Evolutionary conservation across 2,113 vertebrate species (phyloP).

Genomic region (Thomomys bottae): DNA sequence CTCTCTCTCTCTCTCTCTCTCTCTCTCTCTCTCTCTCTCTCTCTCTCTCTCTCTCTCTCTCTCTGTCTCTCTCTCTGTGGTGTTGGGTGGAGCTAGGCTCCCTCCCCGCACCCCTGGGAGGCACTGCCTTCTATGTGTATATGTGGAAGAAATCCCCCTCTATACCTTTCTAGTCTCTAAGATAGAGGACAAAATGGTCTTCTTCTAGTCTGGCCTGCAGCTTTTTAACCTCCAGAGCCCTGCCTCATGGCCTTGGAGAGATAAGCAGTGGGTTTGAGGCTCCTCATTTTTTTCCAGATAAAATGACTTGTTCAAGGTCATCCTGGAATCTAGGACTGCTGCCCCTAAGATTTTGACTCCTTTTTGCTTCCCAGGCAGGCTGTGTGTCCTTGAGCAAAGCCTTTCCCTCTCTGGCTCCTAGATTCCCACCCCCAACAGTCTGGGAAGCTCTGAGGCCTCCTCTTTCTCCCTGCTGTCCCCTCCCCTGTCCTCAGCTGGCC

Average conservation of each 20-base stretch:
- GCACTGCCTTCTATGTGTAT: not conserved
- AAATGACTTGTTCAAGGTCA: constrained; percentile 41
- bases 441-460: constrained; percentile 55
- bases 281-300: constrained; percentile 32
- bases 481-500: constrained; percentile 80
- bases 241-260: not conserved
- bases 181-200: not conserved
- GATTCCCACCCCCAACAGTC: constrained; percentile 52
- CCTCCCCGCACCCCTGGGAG: not conserved
- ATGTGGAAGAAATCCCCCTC: not conserved
- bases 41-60: no score
- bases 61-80: no score
- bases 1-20: no score
- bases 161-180: not conserved
- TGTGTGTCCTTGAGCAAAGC: constrained; percentile 67
- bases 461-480: constrained; percentile 43
- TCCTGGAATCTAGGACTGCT: constrained; percentile 21
- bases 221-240: constrained; percentile 9
- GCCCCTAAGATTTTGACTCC: not conserved
- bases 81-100: not conserved
- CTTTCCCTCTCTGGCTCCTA: constrained; percentile 38
- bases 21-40: no score
- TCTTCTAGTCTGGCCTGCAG: not conserved
- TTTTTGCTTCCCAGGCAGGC: constrained; percentile 34
- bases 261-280: constrained; percentile 1